phyloP scores from a whole-genome alignment of 2,797 vertebrate species.

The Gymnodraco acuticeps region DNA sequence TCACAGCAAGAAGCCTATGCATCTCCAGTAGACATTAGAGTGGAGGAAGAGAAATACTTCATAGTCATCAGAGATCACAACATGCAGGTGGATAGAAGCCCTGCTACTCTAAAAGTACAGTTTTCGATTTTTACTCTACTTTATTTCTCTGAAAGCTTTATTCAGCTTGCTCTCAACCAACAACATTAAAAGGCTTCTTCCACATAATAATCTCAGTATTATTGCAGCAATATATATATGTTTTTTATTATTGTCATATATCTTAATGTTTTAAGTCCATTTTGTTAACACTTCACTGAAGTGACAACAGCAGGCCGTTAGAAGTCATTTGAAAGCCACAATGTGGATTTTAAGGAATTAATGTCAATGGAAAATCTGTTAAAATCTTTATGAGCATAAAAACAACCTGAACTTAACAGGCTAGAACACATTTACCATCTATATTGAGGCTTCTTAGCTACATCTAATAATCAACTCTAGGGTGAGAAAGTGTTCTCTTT shows the following conservation, averaged over 20 bases:
- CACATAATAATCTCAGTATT: neutral
- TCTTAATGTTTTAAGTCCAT: neutral
- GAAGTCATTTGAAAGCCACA: neutral
- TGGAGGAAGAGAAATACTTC: constrained; percentile 22
- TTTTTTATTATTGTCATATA: neutral
- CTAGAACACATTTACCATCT: neutral
- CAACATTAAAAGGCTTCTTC: neutral
- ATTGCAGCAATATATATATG: neutral
- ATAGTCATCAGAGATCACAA: constrained; percentile 24
- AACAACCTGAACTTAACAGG: neutral
- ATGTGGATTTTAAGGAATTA: neutral
- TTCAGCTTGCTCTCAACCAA: neutral
- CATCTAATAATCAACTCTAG: constrained; percentile 7
- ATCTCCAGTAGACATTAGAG: constrained; percentile 28
- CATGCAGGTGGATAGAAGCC: constrained; percentile 27
- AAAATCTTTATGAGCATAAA: neutral
- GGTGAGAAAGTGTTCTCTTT: constrained; percentile 37
- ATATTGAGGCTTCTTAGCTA: constrained; percentile 4
- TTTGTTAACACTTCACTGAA: neutral
- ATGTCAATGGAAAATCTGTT: neutral
- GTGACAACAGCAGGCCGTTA: neutral
- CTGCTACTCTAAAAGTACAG: neutral
- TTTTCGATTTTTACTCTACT: neutral
- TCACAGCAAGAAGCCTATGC: constrained; percentile 31
- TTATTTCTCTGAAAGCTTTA: neutral